A percentile compares a stretch with the other conserved stretches of the same genome.
These are phyloP conservation scores for Hemiscyllium ocellatum DNA, from an alignment of 2,113 vertebrate species.

Conservation along the genomic window DNA sequence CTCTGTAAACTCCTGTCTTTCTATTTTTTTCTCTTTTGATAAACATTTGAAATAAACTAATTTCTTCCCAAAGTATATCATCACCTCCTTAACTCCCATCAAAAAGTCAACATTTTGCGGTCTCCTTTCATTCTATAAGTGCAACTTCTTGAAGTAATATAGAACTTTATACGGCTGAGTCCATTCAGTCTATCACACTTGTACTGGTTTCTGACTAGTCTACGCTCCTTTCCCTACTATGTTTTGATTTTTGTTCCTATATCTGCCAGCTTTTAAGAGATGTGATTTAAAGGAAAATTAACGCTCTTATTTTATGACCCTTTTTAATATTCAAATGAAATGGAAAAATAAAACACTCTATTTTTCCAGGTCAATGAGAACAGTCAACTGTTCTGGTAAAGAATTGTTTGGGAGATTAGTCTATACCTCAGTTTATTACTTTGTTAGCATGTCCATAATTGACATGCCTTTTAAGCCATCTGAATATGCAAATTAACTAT, in stretches of 20 bases:
- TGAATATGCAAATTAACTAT: not conserved
- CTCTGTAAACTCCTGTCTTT: not conserved
- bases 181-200: not conserved
- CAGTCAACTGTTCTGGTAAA: not conserved
- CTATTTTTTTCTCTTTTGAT: not conserved
- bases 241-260: not conserved
- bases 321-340: not conserved
- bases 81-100: not conserved
- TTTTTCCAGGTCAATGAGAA: not conserved
- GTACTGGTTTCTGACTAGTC: not conserved
- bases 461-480: not conserved
- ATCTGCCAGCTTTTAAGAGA: not conserved
- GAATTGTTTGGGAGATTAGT: not conserved
- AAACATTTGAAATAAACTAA: not conserved
- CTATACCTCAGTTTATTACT: not conserved
- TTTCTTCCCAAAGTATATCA: not conserved
- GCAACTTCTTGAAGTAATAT: not conserved
- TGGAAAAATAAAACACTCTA: not conserved
- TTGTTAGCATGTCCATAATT: not conserved
- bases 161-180: not conserved
- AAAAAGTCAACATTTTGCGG: not conserved
- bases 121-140: not conserved
- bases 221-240: not conserved
- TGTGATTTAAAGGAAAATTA: not conserved
- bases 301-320: not conserved